A percentile compares a stretch with the other conserved stretches of the same genome.
Evolutionary conservation across 2,113 vertebrate genomes (phyloP).

Genomic region (Montifringilla adamsi): DNA sequence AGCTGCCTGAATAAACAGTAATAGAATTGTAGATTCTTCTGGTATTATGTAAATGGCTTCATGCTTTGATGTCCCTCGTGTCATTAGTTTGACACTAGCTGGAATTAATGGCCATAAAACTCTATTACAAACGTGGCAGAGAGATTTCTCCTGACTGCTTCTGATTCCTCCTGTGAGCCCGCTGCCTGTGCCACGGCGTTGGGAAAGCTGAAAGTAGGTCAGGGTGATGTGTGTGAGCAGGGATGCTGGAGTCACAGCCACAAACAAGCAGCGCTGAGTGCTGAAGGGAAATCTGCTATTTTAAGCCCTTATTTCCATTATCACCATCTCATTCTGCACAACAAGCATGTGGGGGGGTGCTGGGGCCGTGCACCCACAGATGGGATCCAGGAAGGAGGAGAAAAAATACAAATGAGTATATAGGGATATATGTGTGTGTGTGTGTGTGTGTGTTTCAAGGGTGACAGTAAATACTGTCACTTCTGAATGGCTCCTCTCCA

Average conservation of each 20-base stretch:
- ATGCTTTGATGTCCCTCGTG: slow-evolving; percentile 38
- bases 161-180: not conserved
- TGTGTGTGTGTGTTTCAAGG: rapidly evolving
- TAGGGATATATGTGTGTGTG: rapidly evolving
- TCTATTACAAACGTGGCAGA: not conserved
- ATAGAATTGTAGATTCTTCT: not conserved
- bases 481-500: not conserved
- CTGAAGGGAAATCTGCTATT: slow-evolving; percentile 28
- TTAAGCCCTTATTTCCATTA: slow-evolving; percentile 5
- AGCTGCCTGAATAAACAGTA: not conserved
- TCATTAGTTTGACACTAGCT: slow-evolving; percentile 38
- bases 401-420: rapidly evolving
- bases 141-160: not conserved
- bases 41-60: not conserved
- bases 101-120: slow-evolving; percentile 41
- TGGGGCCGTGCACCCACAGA: not conserved
- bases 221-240: not conserved
- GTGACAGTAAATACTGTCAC: not conserved
- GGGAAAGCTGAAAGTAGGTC: slow-evolving; percentile 59
- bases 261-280: not conserved
- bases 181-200: not conserved
- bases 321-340: not conserved
- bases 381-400: not conserved
- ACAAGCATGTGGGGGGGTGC: not conserved
- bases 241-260: not conserved